Evolutionary conservation across 2,888 invertebrate genomes (phyloP), one percentile per base, ranked within the genome.

Genomic region (Eurois occulta): DNA sequence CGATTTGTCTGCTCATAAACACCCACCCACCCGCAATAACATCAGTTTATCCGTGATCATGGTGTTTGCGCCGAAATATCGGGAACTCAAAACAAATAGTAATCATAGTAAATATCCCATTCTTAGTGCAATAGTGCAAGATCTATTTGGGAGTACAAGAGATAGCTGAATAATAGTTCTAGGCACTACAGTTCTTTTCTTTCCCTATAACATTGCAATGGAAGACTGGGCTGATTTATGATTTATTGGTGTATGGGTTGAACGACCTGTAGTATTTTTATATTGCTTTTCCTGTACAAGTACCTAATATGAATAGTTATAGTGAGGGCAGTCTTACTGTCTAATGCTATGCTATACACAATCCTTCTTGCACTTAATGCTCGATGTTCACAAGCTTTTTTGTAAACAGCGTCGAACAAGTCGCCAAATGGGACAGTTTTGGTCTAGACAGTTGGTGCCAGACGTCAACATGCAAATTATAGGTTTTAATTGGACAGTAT

Each of bases 381-480:
- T 41, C 24, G 13, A 75, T n/a, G 11, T 35, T 18, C 10, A 74
- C 72, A n/a, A 11, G 74, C 55, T 16, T 32, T 64, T 28, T 32
- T 32, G 43, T 10, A 10, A 72, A 21, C 6, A n/a, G 35, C 8
- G 10, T 21, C 24, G 3, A 1, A 28, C 16, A 38, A 24, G 10
- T 52, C 3, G 13, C 6, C 0, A 32, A 32, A 21, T 10, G 18
- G 1, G 11, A 10, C 24, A 16, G 21, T 38, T 48, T n/a, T n/a
- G 13, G 32, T 32, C 62, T 62, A 4, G 0, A 13, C 16, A 28
- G 6, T 1, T 28, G n/a, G 35, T 13, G 0, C 28, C 48, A 65
- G 13, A 62, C 18, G 32, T 21, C 48, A 78, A 21, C 13, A 41
- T 32, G 70, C 48, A 80, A 71, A 77, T 60, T 18, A 41, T 35